Evolutionary conservation across 23 tunicate species (phyloP).

Genomic region (Clavelina lepadiformis): DNA sequence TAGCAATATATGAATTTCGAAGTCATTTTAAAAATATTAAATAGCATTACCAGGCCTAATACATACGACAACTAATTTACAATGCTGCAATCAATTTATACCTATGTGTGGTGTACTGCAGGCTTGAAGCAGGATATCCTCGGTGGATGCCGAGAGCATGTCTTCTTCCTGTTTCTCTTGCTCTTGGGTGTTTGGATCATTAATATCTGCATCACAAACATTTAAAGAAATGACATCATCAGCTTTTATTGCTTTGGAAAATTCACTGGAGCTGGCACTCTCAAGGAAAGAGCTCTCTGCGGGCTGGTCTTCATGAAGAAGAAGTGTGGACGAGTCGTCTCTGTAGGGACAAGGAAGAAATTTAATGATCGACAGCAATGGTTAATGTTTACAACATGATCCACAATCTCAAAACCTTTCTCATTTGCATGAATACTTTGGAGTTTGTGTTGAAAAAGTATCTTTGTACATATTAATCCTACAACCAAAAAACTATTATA

Average conservation of each 20-base stretch:
- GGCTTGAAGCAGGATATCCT: constrained; percentile 39
- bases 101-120: constrained; percentile 51
- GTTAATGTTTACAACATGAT: too few relatives aligned
- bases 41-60: neutral
- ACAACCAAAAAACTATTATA: neutral
- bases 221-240: constrained; percentile 20
- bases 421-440: too few relatives aligned
- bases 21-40: neutral
- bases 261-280: neutral
- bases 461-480: too few relatives aligned
- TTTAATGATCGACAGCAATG: neutral
- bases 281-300: neutral
- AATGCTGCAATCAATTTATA: too few relatives aligned
- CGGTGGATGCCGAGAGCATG: constrained; percentile 34
- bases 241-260: neutral
- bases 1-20: too few relatives aligned
- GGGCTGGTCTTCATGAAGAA: constrained; percentile 21
- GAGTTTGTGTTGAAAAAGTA: too few relatives aligned
- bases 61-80: too few relatives aligned
- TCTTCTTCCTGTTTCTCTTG: neutral
- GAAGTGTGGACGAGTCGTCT: constrained; percentile 27
- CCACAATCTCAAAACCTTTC: too few relatives aligned
- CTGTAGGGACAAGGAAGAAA: constrained; percentile 7
- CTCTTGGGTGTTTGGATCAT: neutral
- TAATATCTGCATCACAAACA: constrained; percentile 5